These are phyloP conservation scores for Idris sp. DNA, from an alignment of 1,140 invertebrate species.

Conservation along the genomic window DNA sequence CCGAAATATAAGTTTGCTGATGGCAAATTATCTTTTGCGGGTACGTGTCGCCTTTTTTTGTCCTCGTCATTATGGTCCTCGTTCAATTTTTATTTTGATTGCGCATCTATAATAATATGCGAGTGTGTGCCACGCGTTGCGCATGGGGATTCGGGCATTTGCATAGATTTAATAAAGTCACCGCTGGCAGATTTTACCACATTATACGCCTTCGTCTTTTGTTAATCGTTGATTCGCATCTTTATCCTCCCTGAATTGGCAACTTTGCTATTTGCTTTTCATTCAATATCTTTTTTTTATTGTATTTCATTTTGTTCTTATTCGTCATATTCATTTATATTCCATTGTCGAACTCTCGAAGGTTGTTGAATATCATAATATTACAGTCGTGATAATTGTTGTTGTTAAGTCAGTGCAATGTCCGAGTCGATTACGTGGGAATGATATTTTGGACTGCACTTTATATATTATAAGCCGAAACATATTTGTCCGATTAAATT, in stretches of 20 bases:
- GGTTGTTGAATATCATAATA: slow-evolving; percentile 56
- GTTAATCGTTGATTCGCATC: slow-evolving; percentile 59
- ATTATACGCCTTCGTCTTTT: slow-evolving; percentile 58
- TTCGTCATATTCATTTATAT: slow-evolving; percentile 55
- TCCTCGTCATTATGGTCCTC: slow-evolving; percentile 42
- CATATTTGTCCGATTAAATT: no score
- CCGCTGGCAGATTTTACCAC: slow-evolving; percentile 49
- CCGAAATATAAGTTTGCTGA: slow-evolving; percentile 51
- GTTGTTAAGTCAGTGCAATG: slow-evolving; percentile 47
- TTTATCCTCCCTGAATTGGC: slow-evolving; percentile 52
- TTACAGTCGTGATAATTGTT: slow-evolving; percentile 57
- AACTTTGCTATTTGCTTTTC: slow-evolving; percentile 57
- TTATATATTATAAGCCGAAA: no score
- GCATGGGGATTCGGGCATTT: slow-evolving; percentile 60
- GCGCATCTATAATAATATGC: slow-evolving; percentile 51
- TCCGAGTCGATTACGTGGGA: slow-evolving; percentile 37
- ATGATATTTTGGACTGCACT: slow-evolving; percentile 36
- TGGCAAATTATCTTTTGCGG: slow-evolving; percentile 35
- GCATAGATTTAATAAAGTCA: slow-evolving; percentile 64
- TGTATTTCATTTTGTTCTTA: no score
- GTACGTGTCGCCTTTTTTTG: slow-evolving; percentile 45
- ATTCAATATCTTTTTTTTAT: slow-evolving; percentile 29
- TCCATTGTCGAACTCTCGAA: slow-evolving; percentile 50
- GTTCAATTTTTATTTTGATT: slow-evolving; percentile 57
- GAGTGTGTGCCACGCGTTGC: slow-evolving; percentile 55